Percentiles rank a stretch among this genome's conserved stretches.
These are phyloP conservation scores for Hemibagrus wyckioides DNA, from an alignment of 2,113 vertebrate species.

Conservation along the genomic window DNA sequence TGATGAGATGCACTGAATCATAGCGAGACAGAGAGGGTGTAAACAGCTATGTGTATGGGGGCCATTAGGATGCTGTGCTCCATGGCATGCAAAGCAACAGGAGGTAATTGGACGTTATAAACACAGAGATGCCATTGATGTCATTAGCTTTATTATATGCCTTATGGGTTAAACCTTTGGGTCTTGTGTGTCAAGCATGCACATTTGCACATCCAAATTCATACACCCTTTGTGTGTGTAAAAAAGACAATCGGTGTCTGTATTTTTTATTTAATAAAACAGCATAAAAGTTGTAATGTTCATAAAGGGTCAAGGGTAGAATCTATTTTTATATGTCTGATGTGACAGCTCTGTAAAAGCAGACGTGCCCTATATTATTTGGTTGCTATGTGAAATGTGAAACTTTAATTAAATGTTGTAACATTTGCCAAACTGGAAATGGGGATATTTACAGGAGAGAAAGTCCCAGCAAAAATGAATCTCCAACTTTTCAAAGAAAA, in stretches of 20 bases:
- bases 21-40: constrained; percentile 17
- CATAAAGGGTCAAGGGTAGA: neutral
- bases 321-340: neutral
- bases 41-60: constrained; percentile 31
- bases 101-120: constrained; percentile 44
- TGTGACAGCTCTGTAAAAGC: neutral
- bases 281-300: neutral
- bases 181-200: neutral
- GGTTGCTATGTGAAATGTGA: neutral
- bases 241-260: neutral
- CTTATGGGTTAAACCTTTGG: constrained; percentile 14
- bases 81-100: constrained; percentile 31
- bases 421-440: constrained; percentile 59
- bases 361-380: neutral
- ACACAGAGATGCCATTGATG: constrained; percentile 16
- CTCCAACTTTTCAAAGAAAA: constrained; percentile 59
- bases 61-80: constrained; percentile 32
- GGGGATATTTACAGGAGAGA: constrained; percentile 54
- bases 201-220: neutral
- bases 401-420: no score
- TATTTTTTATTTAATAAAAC: neutral
- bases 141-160: constrained; percentile 25
- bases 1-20: constrained; percentile 45
- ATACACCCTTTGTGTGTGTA: neutral
- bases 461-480: constrained; percentile 64